These are phyloP conservation scores for Martes martes DNA, from an alignment of 2,113 vertebrate species.

Conservation along the genomic window DNA sequence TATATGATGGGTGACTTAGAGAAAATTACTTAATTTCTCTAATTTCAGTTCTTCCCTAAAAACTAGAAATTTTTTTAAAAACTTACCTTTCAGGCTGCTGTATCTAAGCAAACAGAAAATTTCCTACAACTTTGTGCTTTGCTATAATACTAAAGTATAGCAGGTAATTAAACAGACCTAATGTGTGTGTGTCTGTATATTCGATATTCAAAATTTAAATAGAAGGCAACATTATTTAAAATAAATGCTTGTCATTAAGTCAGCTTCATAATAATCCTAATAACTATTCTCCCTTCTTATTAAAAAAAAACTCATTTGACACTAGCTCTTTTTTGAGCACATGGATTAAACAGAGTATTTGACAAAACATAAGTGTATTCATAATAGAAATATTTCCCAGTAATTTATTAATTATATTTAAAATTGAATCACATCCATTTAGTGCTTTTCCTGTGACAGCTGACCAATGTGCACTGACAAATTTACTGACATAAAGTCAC, in stretches of 20 bases:
- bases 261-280: slow-evolving; percentile 40
- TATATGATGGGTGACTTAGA: not conserved
- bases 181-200: not conserved
- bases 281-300: slow-evolving; percentile 39
- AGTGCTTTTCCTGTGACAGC: slow-evolving; percentile 37
- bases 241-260: slow-evolving; percentile 36
- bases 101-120: not conserved
- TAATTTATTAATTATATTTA: slow-evolving; percentile 53
- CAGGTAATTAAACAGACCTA: slow-evolving; percentile 24
- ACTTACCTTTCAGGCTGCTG: not conserved
- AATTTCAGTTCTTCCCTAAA: not conserved
- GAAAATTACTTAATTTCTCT: not conserved
- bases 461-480: slow-evolving; percentile 5
- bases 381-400: slow-evolving; percentile 52
- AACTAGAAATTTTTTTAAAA: not conserved
- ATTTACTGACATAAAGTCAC: slow-evolving; percentile 66
- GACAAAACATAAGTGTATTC: slow-evolving; percentile 44
- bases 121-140: not conserved
- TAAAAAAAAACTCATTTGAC: slow-evolving; percentile 40
- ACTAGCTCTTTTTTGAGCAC: slow-evolving; percentile 33
- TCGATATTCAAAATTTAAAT: slow-evolving; percentile 17
- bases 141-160: not conserved
- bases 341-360: slow-evolving; percentile 44
- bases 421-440: slow-evolving; percentile 69
- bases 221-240: slow-evolving; percentile 44